phyloP scores from a whole-genome alignment of 2,888 invertebrate genomes.

The Conomelus anceps region DNA sequence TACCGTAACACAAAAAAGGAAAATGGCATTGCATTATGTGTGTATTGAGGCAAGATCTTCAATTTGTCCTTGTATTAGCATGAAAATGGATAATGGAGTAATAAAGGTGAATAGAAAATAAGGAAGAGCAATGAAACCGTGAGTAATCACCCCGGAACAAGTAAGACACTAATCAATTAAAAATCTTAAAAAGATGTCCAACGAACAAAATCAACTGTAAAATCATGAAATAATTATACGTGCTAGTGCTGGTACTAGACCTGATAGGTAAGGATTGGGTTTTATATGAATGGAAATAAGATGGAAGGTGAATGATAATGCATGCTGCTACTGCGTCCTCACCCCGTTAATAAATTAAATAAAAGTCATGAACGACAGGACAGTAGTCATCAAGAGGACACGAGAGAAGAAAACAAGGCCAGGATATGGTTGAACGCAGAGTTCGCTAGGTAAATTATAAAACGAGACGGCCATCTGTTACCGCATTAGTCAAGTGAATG shows the following conservation, averaged over 20 bases:
- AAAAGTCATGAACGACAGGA: neutral
- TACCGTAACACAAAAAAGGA: neutral
- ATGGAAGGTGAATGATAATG: neutral
- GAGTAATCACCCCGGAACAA: neutral
- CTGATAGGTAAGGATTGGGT: neutral
- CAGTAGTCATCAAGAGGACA: neutral
- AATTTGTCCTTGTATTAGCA: neutral
- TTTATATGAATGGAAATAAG: neutral
- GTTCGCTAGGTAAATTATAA: neutral
- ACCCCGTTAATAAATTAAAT: neutral
- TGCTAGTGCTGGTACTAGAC: neutral
- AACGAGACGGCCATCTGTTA: neutral
- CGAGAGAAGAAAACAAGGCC: neutral
- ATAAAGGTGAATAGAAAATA: neutral
- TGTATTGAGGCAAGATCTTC: neutral
- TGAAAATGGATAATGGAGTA: neutral
- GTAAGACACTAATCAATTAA: neutral
- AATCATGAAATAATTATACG: neutral
- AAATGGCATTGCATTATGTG: neutral
- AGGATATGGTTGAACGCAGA: neutral
- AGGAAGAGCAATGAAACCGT: neutral
- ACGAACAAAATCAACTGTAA: neutral
- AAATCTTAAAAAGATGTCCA: neutral
- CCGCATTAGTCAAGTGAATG: neutral
- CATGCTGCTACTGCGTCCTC: neutral